Conservation (phyloP, 2,797 vertebrate species). For the Crenichthys baileyi region DNA sequence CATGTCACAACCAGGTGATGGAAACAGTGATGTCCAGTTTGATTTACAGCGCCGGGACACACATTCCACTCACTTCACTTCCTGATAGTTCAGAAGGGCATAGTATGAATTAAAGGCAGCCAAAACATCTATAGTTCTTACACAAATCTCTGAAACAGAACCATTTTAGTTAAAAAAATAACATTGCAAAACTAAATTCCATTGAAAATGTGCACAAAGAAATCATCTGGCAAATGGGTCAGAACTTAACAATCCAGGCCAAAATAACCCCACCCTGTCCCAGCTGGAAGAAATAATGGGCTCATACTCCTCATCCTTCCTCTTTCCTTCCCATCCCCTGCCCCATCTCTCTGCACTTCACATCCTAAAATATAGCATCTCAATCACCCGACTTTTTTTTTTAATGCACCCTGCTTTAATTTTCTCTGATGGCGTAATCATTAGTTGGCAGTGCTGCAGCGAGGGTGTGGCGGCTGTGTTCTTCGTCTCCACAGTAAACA, state of each 20-base stretch:
- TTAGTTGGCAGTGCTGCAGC: slow-evolving; percentile 17
- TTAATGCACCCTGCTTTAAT: slow-evolving; percentile 12
- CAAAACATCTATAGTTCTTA: slow-evolving; percentile 18
- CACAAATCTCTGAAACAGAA: slow-evolving; percentile 5
- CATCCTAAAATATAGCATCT: slow-evolving; percentile 1
- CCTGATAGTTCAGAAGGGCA: slow-evolving; percentile 20
- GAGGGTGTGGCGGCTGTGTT: slow-evolving; percentile 67
- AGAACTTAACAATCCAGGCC: slow-evolving; percentile 64
- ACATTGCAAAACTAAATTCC: slow-evolving; percentile 24
- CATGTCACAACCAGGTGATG: slow-evolving; percentile 7
- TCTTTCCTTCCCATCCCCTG: slow-evolving; percentile 41
- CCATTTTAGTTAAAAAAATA: slow-evolving; percentile 15
- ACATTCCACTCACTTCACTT: slow-evolving; percentile 31
- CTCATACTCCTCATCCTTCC: slow-evolving; percentile 57
- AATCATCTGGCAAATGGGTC: slow-evolving; percentile 66
- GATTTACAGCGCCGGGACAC: slow-evolving; percentile 26
- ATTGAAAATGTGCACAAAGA: slow-evolving; percentile 51
- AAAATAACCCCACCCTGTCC: slow-evolving; percentile 75
- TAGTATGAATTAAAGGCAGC: slow-evolving; percentile 13
- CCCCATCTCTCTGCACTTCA: slow-evolving; percentile 26
- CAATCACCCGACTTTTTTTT: neutral
- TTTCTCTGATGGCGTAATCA: slow-evolving; percentile 31
- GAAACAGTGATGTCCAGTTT: slow-evolving; percentile 22
- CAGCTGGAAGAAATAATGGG: slow-evolving; percentile 81
- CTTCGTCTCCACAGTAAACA: slow-evolving; percentile 76